Percentiles rank a stretch among this genome's conserved stretches.
phyloP scores from a whole-genome alignment of 2,888 invertebrate species.

The Brassicogethes aeneus region DNA sequence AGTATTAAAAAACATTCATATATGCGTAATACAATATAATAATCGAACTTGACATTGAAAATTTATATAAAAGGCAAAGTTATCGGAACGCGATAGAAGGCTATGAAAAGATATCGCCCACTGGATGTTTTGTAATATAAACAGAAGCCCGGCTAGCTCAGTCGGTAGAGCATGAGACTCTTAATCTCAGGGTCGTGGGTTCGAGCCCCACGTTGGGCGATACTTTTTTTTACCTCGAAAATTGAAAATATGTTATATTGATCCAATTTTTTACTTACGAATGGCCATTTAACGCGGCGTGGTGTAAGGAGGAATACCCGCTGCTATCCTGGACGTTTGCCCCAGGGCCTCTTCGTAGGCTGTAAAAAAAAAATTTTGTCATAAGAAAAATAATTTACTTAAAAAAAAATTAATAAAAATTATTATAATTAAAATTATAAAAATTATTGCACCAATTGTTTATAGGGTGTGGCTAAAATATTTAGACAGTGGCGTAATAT shows the following conservation, averaged over 20 bases:
- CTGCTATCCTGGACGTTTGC: conserved; percentile 89
- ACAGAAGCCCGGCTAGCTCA: conserved; percentile 30
- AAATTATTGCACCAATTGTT: conserved; percentile 8
- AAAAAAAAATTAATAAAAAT: neutral
- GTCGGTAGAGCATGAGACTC: conserved; percentile 45
- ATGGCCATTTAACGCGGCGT: conserved; percentile 89
- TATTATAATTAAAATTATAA: neutral
- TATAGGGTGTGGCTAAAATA: too few species aligned
- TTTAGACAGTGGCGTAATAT: too few species aligned
- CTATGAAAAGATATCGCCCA: too few species aligned
- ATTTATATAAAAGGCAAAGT: too few species aligned
- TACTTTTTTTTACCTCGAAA: neutral
- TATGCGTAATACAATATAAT: too few species aligned
- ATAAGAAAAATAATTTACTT: conserved; percentile 2
- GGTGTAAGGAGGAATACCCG: conserved; percentile 89
- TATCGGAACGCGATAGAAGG: too few species aligned
- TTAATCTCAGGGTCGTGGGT: conserved; percentile 48
- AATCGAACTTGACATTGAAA: too few species aligned
- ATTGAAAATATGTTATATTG: too few species aligned
- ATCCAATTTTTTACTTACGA: too few species aligned
- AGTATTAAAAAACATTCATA: too few species aligned
- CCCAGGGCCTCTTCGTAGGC: conserved; percentile 80
- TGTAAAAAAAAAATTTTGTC: conserved; percentile 40
- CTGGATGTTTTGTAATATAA: too few species aligned
- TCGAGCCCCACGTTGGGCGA: conserved; percentile 47